A percentile compares a stretch with the other conserved stretches of the same genome.
phyloP scores from a whole-genome alignment of 2,888 invertebrate genomes.

The Agrochola macilenta region DNA sequence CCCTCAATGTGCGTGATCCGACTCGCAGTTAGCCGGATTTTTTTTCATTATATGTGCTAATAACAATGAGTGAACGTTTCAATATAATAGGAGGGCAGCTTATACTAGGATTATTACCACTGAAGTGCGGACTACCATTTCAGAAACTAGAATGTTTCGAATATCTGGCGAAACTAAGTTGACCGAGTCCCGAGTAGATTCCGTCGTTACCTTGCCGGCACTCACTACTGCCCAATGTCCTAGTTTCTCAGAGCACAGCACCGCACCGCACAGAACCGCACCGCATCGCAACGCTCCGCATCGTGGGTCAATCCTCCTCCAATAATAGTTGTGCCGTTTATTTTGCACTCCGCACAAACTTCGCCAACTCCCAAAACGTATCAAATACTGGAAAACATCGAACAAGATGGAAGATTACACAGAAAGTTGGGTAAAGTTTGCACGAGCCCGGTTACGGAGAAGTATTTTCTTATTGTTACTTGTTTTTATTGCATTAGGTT shows the following conservation, averaged over 20 bases:
- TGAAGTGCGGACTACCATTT: neutral
- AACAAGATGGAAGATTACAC: slow-evolving; percentile 63
- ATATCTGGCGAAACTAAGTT: neutral
- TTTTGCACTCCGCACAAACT: slow-evolving; percentile 37
- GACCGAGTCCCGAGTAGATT: neutral
- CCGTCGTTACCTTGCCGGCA: neutral
- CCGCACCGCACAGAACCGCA: neutral
- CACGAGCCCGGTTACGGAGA: slow-evolving; percentile 33
- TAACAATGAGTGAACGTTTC: neutral
- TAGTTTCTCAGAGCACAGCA: neutral
- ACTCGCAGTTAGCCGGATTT: neutral
- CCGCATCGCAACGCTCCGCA: neutral
- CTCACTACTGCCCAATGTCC: neutral
- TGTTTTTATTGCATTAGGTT: slow-evolving; percentile 51
- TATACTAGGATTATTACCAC: neutral
- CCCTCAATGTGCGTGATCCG: neutral
- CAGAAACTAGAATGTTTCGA: neutral
- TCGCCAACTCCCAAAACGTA: slow-evolving; percentile 44
- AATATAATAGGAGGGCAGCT: neutral
- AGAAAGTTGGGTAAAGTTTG: slow-evolving; percentile 51
- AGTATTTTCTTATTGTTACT: slow-evolving; percentile 63
- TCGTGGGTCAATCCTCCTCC: neutral
- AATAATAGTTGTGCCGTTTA: slow-evolving; percentile 31
- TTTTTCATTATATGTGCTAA: neutral
- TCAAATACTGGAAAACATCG: slow-evolving; percentile 57